Conservation (phyloP, 2,888 invertebrate genomes). For the Antitype chi region DNA sequence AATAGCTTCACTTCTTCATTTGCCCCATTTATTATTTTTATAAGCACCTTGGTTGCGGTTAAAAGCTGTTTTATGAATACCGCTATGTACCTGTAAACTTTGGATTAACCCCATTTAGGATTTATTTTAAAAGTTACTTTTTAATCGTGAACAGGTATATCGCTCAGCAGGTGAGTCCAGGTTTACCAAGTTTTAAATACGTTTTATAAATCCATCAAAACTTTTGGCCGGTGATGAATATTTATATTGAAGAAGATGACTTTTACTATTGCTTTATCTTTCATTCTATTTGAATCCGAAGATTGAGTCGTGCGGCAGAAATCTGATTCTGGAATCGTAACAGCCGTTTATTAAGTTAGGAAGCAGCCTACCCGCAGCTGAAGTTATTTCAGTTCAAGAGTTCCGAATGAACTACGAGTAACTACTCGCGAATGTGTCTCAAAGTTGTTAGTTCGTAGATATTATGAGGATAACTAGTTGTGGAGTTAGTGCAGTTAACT, state of each 20-base stretch:
- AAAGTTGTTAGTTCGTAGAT: slow-evolving; percentile 63
- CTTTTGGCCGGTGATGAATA: slow-evolving; percentile 80
- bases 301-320: slow-evolving; percentile 42
- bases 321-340: slow-evolving; percentile 44
- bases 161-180: slow-evolving; percentile 77
- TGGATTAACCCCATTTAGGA: slow-evolving; percentile 51
- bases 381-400: slow-evolving; percentile 67
- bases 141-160: slow-evolving; percentile 66
- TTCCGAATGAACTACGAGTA: slow-evolving; percentile 59
- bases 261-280: slow-evolving; percentile 66
- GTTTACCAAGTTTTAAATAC: slow-evolving; percentile 79
- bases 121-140: slow-evolving; percentile 71
- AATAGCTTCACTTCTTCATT: slow-evolving; percentile 33
- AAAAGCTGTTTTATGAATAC: slow-evolving; percentile 59
- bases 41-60: slow-evolving; percentile 34
- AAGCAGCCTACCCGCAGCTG: slow-evolving; percentile 57
- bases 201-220: slow-evolving; percentile 83
- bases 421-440: slow-evolving; percentile 67
- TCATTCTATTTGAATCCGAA: slow-evolving; percentile 47
- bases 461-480: slow-evolving; percentile 64
- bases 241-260: slow-evolving; percentile 71
- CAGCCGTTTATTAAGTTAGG: slow-evolving; percentile 53
- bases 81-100: slow-evolving; percentile 43
- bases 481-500: slow-evolving; percentile 61
- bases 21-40: slow-evolving; percentile 45